A percentile compares a stretch with the other conserved stretches of the same genome.
These are phyloP conservation scores for Andricus grossulariae DNA, from an alignment of 1,140 invertebrate genomes.

Conservation along the genomic window DNA sequence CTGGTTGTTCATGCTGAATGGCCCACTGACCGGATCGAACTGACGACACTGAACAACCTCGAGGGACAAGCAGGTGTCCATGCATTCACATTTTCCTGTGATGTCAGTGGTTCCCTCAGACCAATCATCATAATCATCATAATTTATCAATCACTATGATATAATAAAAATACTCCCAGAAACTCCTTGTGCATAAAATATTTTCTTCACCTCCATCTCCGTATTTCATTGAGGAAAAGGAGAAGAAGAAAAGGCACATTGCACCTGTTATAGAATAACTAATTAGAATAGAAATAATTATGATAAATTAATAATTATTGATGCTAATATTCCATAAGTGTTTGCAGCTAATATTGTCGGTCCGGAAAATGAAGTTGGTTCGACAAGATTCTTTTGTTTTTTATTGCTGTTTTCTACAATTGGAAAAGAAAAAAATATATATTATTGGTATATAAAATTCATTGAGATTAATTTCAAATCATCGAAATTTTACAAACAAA, in stretches of 20 bases:
- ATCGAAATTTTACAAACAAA: too few relatives aligned
- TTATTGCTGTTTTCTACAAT: too few relatives aligned
- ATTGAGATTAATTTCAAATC: too few relatives aligned
- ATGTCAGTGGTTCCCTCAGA: constrained; percentile 48
- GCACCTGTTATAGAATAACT: background rate
- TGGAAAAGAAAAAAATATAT: too few relatives aligned
- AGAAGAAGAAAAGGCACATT: background rate
- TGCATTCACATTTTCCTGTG: constrained; percentile 61
- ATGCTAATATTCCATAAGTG: too few relatives aligned
- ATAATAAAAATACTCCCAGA: background rate
- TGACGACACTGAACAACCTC: constrained; percentile 71
- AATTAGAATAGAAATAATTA: background rate
- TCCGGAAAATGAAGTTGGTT: too few relatives aligned
- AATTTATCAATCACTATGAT: background rate
- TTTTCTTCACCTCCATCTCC: background rate
- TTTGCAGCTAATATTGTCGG: too few relatives aligned
- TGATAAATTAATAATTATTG: background rate
- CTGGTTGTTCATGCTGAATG: constrained; percentile 71
- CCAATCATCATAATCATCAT: constrained; percentile 9
- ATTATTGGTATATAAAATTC: too few relatives aligned
- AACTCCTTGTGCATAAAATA: background rate
- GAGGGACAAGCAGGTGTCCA: constrained; percentile 67
- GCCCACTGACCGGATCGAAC: constrained; percentile 72
- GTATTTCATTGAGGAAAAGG: background rate
- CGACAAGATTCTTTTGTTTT: too few relatives aligned